phyloP scores from a whole-genome alignment of 2,888 invertebrate species.

The Helicoverpa assulta region DNA sequence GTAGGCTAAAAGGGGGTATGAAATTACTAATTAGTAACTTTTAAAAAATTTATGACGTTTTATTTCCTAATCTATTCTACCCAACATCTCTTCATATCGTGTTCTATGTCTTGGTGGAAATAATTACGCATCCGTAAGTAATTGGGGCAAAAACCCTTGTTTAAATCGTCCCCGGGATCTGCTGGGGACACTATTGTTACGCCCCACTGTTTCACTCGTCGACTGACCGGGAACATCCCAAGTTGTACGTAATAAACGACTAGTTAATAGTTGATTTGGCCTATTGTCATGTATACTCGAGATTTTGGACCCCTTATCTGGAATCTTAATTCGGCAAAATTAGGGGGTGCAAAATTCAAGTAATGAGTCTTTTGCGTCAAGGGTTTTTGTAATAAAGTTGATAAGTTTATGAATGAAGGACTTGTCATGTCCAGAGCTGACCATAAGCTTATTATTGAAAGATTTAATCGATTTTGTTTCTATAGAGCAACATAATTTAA shows the following conservation, averaged over 20 bases:
- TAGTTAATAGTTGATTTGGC: conserved; percentile 79
- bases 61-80: background rate
- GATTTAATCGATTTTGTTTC: too few relatives aligned
- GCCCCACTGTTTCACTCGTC: conserved; percentile 64
- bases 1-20: too few relatives aligned
- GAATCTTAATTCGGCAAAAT: conserved; percentile 37
- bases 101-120: conserved; percentile 80
- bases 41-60: background rate
- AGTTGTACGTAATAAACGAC: conserved; percentile 79
- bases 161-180: conserved; percentile 83
- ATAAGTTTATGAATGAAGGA: background rate
- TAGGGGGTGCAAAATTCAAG: conserved; percentile 3
- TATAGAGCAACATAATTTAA: too few relatives aligned
- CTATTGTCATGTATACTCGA: conserved; percentile 74
- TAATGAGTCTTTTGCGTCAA: background rate
- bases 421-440: background rate
- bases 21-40: too few relatives aligned
- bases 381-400: background rate
- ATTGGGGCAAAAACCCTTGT: conserved; percentile 88
- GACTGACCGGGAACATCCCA: conserved; percentile 86
- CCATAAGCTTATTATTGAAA: background rate
- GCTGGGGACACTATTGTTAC: conserved; percentile 85
- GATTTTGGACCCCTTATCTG: conserved; percentile 49
- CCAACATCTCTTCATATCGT: conserved; percentile 45
- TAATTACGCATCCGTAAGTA: conserved; percentile 84